Base-by-base conservation (phyloP, 2,888 invertebrate genomes). In the Lathronympha strigana region DNA sequence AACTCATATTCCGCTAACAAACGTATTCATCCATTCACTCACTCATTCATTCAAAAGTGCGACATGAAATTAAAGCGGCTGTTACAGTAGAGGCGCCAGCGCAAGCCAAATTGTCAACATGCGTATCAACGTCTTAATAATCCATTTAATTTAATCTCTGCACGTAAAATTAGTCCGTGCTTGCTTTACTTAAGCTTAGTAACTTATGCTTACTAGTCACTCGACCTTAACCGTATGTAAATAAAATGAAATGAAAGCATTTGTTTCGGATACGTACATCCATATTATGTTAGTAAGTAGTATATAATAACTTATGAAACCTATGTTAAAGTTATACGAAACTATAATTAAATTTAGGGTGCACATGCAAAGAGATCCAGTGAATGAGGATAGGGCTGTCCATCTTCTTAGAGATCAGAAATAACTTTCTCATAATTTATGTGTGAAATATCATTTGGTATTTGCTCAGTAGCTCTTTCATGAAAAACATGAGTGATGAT, bases 31-130 rank as follows among this genome's bases (percentile, higher is more conserved):
- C 28, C 28, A 28, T 28, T 28, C 17, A 40, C 15, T 40, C 40
- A 17, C 9, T 40, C 40, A 2, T 5, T 17, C 40, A 17, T 8
- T 19, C 40, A 40, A 40, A 17, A n/a, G 43, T 13, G 25, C 11
- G 21, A 21, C 33, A 49, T 55, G 49, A 55, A 66, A 53, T n/a
- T 57, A 51, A 61, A 55, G 47, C 45, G n/a, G 63, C 69, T 63
- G 61, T 68, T 70, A 63, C 71, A n/a, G n/a, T n/a, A n/a, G 72
- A 69, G 71, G 68, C 33, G 53, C 58, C 40, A 54, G 76, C 76
- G 79, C 76, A 77, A 77, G 77, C 79, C 72, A 79, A 80, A 81
- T 78, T 78, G 77, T 76, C 80, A 71, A 76, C 77, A 76, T 82
- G 81, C 81, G 80, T 21, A 21, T 21, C 43, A 43, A 43, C 43